Percentiles rank a stretch among this genome's conserved stretches.
Conservation (phyloP, 2,888 invertebrate species). For the Andricus quercusramuli region DNA sequence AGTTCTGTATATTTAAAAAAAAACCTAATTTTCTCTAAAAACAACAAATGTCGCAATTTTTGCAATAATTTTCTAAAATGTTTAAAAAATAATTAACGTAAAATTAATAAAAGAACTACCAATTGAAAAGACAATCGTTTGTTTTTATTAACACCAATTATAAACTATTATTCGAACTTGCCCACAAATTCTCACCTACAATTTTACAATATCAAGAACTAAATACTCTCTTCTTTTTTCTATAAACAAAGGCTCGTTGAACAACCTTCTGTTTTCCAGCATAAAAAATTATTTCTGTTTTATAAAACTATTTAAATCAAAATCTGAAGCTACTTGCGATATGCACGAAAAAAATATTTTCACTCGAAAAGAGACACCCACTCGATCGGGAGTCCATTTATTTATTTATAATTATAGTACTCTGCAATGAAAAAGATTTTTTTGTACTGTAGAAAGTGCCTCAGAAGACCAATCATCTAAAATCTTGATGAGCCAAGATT, state of each 20-base stretch:
- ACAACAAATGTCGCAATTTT: too few species aligned
- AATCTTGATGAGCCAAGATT: not conserved
- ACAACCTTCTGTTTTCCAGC: constrained; percentile 12
- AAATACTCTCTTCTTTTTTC: not conserved
- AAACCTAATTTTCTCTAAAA: too few species aligned
- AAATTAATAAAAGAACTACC: not conserved
- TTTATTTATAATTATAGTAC: not conserved
- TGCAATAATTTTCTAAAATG: too few species aligned
- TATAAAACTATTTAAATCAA: constrained; percentile 31
- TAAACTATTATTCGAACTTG: constrained; percentile 29
- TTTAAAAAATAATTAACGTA: not conserved
- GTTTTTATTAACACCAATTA: constrained; percentile 40
- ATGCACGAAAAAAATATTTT: constrained; percentile 18
- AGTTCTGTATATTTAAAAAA: too few species aligned
- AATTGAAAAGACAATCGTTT: constrained; percentile 28
- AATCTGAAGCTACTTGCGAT: not conserved
- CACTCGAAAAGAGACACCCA: constrained; percentile 4
- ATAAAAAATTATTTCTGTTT: constrained; percentile 34
- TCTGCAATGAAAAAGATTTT: constrained; percentile 22
- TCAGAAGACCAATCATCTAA: not conserved
- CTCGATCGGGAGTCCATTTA: constrained; percentile 17
- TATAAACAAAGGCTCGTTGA: constrained; percentile 12
- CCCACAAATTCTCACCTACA: constrained; percentile 35
- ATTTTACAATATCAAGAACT: constrained; percentile 18
- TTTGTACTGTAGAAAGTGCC: not conserved